These are phyloP conservation scores for Thymelicus lineola DNA, from an alignment of 2,888 invertebrate genomes.

Conservation along the genomic window DNA sequence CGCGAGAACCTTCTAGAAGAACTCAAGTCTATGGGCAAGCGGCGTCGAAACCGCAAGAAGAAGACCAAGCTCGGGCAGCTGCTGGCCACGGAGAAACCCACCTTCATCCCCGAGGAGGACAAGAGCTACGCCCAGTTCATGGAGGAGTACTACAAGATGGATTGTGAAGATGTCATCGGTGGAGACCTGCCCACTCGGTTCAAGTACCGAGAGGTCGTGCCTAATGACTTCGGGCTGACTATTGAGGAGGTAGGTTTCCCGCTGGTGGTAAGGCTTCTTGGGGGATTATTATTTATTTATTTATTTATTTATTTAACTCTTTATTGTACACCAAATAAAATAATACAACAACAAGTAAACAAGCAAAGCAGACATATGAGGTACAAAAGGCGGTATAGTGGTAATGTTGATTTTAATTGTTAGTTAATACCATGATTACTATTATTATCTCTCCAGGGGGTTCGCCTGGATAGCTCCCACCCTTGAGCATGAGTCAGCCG, in stretches of 20 bases:
- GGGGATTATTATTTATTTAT: too few relatives aligned
- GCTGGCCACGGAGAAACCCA: slow-evolving; percentile 91
- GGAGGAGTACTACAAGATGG: slow-evolving; percentile 97
- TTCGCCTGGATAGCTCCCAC: too few relatives aligned
- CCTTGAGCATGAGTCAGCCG: too few relatives aligned
- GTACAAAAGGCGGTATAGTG: too few relatives aligned
- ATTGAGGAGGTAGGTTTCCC: slow-evolving; percentile 93
- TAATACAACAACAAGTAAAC: too few relatives aligned
- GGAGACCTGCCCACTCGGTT: slow-evolving; percentile 96
- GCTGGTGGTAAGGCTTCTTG: too few relatives aligned
- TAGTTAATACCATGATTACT: too few relatives aligned
- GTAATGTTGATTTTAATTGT: too few relatives aligned
- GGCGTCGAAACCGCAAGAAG: slow-evolving; percentile 84
- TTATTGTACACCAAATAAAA: too few relatives aligned
- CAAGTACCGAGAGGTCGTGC: slow-evolving; percentile 94
- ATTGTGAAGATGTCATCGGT: slow-evolving; percentile 97
- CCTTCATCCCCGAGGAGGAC: slow-evolving; percentile 91
- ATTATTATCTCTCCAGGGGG: too few relatives aligned
- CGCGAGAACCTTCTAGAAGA: slow-evolving; percentile 83
- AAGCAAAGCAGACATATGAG: too few relatives aligned
- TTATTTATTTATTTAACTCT: too few relatives aligned
- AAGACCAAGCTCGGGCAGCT: slow-evolving; percentile 92
- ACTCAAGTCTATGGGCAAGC: slow-evolving; percentile 84
- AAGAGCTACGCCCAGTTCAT: slow-evolving; percentile 93
- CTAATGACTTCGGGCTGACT: slow-evolving; percentile 96